A percentile compares a stretch with the other conserved stretches of the same genome.
phyloP scores from a whole-genome alignment of 1,140 invertebrate species.

The Zaprionus kolodkinae region DNA sequence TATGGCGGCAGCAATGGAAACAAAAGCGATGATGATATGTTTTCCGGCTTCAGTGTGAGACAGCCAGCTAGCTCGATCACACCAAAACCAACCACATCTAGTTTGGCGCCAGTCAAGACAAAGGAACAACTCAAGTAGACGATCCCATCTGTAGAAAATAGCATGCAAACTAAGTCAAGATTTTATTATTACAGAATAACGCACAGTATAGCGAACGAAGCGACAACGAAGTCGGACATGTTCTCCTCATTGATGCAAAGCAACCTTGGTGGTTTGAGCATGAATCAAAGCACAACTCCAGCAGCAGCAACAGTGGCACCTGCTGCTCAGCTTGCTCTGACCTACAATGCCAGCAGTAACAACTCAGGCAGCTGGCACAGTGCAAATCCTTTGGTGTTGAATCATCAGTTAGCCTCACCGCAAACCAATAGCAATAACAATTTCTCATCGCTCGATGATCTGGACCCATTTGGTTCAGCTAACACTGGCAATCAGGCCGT shows the following conservation, averaged over 20 bases:
- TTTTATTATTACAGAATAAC: conserved; percentile 69
- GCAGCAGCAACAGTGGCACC: conserved; percentile 9
- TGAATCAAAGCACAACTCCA: conserved; percentile 13
- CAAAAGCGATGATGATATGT: conserved; percentile 76
- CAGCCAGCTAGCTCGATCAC: conserved; percentile 32
- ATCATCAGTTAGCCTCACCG: conserved; percentile 73
- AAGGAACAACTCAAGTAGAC: conserved; percentile 69
- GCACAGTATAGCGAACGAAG: conserved; percentile 56
- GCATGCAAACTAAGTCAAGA: conserved; percentile 14
- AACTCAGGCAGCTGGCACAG: conserved; percentile 70
- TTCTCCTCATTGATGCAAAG: conserved; percentile 74
- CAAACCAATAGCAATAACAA: conserved; percentile 72
- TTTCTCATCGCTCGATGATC: conserved; percentile 71
- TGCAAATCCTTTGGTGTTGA: conserved; percentile 78
- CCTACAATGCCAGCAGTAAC: conserved; percentile 40
- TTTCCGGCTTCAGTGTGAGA: conserved; percentile 72
- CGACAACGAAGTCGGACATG: conserved; percentile 65
- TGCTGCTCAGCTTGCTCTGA: conserved; percentile 34
- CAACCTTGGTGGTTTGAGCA: conserved; percentile 56
- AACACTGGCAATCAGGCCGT: conserved; percentile 8
- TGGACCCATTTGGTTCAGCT: conserved; percentile 68
- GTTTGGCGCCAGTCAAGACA: conserved; percentile 48
- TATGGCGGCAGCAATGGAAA: conserved; percentile 49
- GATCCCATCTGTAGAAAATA: not conserved
- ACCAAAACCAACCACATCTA: conserved; percentile 6